Conservation (phyloP, 2,888 invertebrate genomes). For the Sthenelais limicola region DNA sequence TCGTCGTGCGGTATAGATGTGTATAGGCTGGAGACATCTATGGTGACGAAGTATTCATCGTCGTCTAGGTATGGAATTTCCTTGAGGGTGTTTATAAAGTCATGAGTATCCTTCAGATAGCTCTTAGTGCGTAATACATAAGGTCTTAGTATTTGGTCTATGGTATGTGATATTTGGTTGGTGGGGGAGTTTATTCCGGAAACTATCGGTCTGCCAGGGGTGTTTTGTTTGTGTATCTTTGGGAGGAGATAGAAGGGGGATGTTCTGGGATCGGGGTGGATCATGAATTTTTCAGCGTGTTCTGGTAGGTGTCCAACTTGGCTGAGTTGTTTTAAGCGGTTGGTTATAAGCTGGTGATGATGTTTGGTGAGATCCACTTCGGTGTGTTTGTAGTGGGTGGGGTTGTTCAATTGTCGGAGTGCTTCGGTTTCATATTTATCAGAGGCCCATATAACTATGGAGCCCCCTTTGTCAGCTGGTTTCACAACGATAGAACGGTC, state of each 20-base stretch:
- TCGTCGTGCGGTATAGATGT: constrained; percentile 12
- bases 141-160: background rate
- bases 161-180: background rate
- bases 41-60: background rate
- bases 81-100: background rate
- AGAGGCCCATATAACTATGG: background rate
- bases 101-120: background rate
- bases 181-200: background rate
- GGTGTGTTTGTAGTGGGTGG: background rate
- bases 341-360: background rate
- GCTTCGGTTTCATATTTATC: background rate
- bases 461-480: constrained; percentile 11
- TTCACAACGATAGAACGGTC: background rate
- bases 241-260: constrained; percentile 1
- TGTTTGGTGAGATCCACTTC: background rate
- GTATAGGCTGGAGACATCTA: constrained; percentile 16
- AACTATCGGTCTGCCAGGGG: constrained; percentile 5
- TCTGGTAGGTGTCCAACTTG: background rate
- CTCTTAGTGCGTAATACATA: background rate
- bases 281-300: background rate
- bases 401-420: background rate
- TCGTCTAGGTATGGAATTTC: background rate
- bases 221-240: background rate
- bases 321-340: background rate
- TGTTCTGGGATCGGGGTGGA: background rate